Percentiles rank a stretch among this genome's conserved stretches.
These are phyloP conservation scores for Darevskia nairensis DNA, from an alignment of 2,797 vertebrate species.

Conservation along the genomic window DNA sequence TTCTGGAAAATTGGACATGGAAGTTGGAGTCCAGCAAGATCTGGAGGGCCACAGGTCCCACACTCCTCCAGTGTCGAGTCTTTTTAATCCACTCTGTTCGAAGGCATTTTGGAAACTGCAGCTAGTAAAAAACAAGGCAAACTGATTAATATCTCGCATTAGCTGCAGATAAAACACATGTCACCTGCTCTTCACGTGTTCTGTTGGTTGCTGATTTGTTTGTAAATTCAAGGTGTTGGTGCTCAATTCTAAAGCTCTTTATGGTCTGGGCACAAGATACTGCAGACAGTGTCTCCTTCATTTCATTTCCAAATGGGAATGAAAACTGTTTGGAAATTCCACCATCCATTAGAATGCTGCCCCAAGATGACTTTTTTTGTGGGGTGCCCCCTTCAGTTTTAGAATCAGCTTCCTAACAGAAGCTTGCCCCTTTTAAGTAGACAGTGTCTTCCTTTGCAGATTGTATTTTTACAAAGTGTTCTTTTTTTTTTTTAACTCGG, in stretches of 20 bases:
- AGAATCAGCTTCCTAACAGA: not conserved
- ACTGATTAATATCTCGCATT: not conserved
- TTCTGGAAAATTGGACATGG: not conserved
- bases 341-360: not conserved
- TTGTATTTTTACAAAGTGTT: not conserved
- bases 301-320: not conserved
- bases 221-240: not conserved
- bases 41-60: not conserved
- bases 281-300: not conserved
- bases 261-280: not conserved
- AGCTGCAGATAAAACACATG: not conserved
- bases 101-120: not conserved
- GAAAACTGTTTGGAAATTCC: not conserved
- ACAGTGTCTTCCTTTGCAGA: not conserved
- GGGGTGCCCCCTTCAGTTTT: not conserved
- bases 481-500: not conserved
- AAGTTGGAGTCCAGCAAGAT: not conserved
- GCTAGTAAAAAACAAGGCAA: not conserved
- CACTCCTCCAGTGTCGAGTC: not conserved
- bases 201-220: not conserved
- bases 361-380: not conserved
- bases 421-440: not conserved
- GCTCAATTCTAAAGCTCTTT: not conserved
- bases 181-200: not conserved
- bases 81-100: not conserved